Evolutionary conservation across 1,140 invertebrate species (phyloP).

Genomic region (Micrasema minimum): DNA sequence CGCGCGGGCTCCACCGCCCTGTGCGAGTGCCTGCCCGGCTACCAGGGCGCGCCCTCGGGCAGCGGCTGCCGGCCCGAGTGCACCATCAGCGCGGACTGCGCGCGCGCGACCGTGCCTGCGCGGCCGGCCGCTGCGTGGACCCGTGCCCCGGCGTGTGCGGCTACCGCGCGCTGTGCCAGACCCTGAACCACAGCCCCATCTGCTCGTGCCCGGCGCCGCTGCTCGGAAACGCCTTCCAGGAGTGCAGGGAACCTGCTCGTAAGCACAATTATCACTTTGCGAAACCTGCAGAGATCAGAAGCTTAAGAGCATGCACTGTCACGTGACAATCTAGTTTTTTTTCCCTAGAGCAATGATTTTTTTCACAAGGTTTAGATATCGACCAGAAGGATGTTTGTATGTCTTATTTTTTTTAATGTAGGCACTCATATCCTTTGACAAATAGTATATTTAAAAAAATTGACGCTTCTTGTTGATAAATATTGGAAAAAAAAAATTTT

Average conservation of each 20-base stretch:
- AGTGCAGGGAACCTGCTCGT: slow-evolving; percentile 66
- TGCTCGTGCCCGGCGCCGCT: slow-evolving; percentile 78
- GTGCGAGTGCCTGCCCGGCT: slow-evolving; percentile 79
- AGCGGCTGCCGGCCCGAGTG: slow-evolving; percentile 78
- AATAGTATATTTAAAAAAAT: too few relatives aligned
- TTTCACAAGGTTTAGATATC: too few relatives aligned
- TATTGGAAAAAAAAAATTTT: too few relatives aligned
- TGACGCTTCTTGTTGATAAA: too few relatives aligned
- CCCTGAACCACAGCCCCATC: slow-evolving; percentile 83
- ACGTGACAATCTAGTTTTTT: too few relatives aligned
- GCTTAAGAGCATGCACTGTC: too few relatives aligned
- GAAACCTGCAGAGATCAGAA: too few relatives aligned
- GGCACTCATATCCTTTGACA: too few relatives aligned
- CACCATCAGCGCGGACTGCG: slow-evolving; percentile 79
- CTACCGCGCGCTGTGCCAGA: slow-evolving; percentile 73
- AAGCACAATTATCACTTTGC: neutral
- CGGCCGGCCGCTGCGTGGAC: slow-evolving; percentile 78
- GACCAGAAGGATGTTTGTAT: too few relatives aligned
- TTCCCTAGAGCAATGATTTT: too few relatives aligned
- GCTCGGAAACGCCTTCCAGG: slow-evolving; percentile 80
- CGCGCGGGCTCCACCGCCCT: slow-evolving; percentile 69
- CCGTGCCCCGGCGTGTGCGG: slow-evolving; percentile 81
- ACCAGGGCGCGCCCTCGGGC: slow-evolving; percentile 65
- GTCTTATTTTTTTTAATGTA: too few relatives aligned
- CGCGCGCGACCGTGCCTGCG: slow-evolving; percentile 77